Conservation (phyloP, 2,113 vertebrate genomes). For the Sialia sialis region DNA sequence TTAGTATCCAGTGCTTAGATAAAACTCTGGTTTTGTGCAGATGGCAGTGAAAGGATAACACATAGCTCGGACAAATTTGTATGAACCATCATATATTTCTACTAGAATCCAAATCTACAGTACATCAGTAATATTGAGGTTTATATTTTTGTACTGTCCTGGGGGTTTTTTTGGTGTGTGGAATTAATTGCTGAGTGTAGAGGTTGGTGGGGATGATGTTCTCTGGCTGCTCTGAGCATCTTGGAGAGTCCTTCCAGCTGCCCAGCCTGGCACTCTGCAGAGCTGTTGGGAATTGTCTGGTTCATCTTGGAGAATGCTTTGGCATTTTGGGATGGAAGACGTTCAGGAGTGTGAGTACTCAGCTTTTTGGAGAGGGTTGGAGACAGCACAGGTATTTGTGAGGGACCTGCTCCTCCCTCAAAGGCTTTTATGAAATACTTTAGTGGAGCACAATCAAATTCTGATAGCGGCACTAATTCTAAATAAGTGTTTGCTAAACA, state of each 20-base stretch:
- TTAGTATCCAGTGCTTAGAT: conserved; percentile 8
- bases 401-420: not conserved
- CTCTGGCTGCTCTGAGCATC: not conserved
- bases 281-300: not conserved
- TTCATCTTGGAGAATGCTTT: not conserved
- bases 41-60: conserved; percentile 34
- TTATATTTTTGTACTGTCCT: not conserved
- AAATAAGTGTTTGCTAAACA: conserved; percentile 62
- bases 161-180: rapidly evolving
- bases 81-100: not conserved
- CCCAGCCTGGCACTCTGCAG: not conserved
- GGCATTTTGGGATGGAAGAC: not conserved
- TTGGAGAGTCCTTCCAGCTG: not conserved
- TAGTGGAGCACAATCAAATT: not conserved
- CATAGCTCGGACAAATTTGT: conserved; percentile 1
- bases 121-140: not conserved
- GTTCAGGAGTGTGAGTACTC: rapidly evolving
- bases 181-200: not conserved
- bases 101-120: not conserved
- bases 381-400: not conserved
- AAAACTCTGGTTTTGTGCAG: conserved; percentile 22
- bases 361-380: not conserved
- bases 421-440: not conserved
- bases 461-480: not conserved
- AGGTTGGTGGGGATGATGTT: not conserved